phyloP scores from a whole-genome alignment of 2,888 invertebrate species.

The Encarsia formosa region DNA sequence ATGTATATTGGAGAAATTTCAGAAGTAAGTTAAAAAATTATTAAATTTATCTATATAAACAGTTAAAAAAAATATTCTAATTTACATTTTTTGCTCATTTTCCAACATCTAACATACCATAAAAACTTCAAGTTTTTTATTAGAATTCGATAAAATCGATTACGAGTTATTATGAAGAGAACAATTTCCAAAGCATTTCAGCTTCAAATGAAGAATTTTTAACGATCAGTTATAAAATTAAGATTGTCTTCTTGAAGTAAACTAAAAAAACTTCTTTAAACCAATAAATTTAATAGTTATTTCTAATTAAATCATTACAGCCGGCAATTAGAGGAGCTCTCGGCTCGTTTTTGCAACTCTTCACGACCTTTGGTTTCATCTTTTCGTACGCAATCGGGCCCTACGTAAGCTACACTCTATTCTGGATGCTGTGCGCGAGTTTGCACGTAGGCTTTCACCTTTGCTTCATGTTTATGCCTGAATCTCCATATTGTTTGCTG shows the following conservation, averaged over 20 bases:
- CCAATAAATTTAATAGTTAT: too few relatives aligned
- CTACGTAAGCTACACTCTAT: slow-evolving; percentile 61
- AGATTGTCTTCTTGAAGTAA: too few relatives aligned
- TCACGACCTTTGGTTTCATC: slow-evolving; percentile 66
- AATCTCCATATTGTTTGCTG: slow-evolving; percentile 72
- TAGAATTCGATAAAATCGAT: too few relatives aligned
- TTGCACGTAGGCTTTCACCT: slow-evolving; percentile 61
- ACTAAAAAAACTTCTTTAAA: too few relatives aligned
- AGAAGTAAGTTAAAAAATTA: slow-evolving; percentile 57
- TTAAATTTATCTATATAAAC: slow-evolving; percentile 48
- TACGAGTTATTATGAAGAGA: too few relatives aligned
- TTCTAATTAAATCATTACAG: too few relatives aligned
- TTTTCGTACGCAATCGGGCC: slow-evolving; percentile 71
- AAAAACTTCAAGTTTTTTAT: too few relatives aligned
- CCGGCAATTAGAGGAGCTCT: slow-evolving; percentile 74
- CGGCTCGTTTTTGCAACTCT: slow-evolving; percentile 75
- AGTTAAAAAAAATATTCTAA: background rate
- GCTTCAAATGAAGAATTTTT: too few relatives aligned
- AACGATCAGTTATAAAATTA: too few relatives aligned
- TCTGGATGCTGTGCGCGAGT: slow-evolving; percentile 63
- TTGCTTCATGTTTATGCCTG: slow-evolving; percentile 70
- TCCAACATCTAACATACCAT: too few relatives aligned
- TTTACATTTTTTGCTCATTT: too few relatives aligned
- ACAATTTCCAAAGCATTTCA: too few relatives aligned
- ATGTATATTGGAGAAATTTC: slow-evolving; percentile 87